A percentile compares a stretch with the other conserved stretches of the same genome.
These are phyloP conservation scores for Amblyornis subalaris DNA, from an alignment of 2,113 vertebrate species.

Conservation along the genomic window DNA sequence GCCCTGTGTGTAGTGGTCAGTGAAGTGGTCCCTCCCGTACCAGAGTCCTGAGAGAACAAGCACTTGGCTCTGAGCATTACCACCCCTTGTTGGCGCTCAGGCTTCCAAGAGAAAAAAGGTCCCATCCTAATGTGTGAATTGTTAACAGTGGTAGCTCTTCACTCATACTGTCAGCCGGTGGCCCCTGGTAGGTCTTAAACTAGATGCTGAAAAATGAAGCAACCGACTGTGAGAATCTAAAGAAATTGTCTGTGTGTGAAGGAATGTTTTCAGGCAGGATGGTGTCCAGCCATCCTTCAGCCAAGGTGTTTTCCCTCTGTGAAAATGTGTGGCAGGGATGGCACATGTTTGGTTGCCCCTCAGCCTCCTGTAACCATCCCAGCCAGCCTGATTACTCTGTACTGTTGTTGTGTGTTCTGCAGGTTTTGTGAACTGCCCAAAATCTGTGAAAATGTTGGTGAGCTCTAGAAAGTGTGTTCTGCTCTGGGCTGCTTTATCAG, in stretches of 20 bases:
- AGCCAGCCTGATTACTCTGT: background rate
- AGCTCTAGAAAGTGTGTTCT: background rate
- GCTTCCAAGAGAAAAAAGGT: background rate
- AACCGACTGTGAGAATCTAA: background rate
- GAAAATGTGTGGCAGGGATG: background rate
- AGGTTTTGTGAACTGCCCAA: background rate
- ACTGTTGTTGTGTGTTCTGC: background rate
- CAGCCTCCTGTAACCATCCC: background rate
- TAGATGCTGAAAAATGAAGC: background rate
- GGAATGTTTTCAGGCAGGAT: background rate
- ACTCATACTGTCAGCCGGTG: fast-evolving
- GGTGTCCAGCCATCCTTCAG: background rate
- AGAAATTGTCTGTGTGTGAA: background rate
- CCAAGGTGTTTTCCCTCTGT: background rate
- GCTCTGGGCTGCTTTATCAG: background rate
- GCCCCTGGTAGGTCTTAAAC: background rate
- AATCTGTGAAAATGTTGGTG: background rate
- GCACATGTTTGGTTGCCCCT: background rate
- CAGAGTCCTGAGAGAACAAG: background rate
- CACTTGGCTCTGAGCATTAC: background rate
- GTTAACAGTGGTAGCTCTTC: background rate
- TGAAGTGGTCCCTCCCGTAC: background rate
- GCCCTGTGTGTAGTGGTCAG: background rate
- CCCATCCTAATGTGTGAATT: background rate
- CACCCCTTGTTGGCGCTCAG: background rate